Conservation (phyloP, 2,113 vertebrate genomes). For the Gopherus evgoodei region DNA sequence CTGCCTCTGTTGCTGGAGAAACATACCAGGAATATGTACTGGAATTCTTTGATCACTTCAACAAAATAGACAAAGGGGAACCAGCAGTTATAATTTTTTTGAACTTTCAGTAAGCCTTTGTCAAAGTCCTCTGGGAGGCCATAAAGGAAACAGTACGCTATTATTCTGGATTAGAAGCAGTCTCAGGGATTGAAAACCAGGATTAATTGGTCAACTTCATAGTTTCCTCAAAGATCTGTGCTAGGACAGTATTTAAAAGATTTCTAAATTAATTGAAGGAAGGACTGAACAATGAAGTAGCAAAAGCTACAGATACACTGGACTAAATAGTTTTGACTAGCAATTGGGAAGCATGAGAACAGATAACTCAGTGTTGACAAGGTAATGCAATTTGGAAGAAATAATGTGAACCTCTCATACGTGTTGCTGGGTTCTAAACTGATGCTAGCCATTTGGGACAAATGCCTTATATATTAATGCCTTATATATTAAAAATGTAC, state of each 20-base stretch:
- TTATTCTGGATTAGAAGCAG: neutral
- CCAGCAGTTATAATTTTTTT: neutral
- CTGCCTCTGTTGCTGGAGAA: neutral
- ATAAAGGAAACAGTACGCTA: neutral
- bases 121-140: neutral
- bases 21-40: neutral
- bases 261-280: neutral
- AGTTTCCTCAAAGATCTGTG: neutral
- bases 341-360: neutral
- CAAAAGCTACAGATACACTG: neutral
- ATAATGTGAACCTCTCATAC: rapidly evolving
- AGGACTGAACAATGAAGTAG: neutral
- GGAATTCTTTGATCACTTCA: neutral
- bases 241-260: neutral
- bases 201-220: neutral
- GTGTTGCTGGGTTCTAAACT: rapidly evolving
- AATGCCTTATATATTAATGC: neutral
- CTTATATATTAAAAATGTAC: too few species aligned
- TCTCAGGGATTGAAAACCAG: neutral
- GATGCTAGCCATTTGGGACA: neutral
- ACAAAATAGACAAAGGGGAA: neutral
- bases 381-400: neutral
- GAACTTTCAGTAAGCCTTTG: neutral
- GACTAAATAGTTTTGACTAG: neutral
- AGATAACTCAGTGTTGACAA: neutral